Conservation (phyloP, 2,888 invertebrate genomes). For the Thera obeliscata region DNA sequence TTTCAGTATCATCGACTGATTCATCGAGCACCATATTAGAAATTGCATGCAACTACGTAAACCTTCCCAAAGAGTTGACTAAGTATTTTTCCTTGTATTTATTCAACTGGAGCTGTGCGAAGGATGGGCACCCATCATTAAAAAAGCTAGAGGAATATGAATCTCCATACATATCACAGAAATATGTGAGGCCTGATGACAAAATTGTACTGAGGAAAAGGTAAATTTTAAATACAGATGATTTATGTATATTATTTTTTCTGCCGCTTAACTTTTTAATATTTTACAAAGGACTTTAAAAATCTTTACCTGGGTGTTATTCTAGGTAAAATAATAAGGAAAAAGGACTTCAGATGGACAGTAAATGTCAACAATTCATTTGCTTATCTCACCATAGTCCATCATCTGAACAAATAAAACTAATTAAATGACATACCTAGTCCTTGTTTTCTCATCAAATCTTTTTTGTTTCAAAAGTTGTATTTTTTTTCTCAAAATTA, state of each 20-base stretch:
- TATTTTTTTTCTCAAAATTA: too few species aligned
- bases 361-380: too few species aligned
- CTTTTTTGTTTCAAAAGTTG: too few species aligned
- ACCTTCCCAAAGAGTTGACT: slow-evolving; percentile 90
- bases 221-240: slow-evolving; percentile 64
- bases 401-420: not conserved
- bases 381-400: too few species aligned
- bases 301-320: too few species aligned
- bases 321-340: too few species aligned
- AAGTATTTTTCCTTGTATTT: slow-evolving; percentile 96
- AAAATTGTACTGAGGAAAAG: slow-evolving; percentile 95
- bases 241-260: not conserved
- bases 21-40: slow-evolving; percentile 93
- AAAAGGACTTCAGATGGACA: too few species aligned
- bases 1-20: slow-evolving; percentile 92
- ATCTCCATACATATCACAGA: slow-evolving; percentile 96
- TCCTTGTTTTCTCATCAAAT: too few species aligned
- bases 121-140: slow-evolving; percentile 89
- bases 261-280: not conserved
- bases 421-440: too few species aligned
- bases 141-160: slow-evolving; percentile 98
- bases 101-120: slow-evolving; percentile 90
- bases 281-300: not conserved
- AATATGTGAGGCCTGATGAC: slow-evolving; percentile 88
- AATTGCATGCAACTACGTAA: slow-evolving; percentile 92